Base-by-base conservation (phyloP, 2,888 invertebrate genomes). In the Charanyca ferruginea region DNA sequence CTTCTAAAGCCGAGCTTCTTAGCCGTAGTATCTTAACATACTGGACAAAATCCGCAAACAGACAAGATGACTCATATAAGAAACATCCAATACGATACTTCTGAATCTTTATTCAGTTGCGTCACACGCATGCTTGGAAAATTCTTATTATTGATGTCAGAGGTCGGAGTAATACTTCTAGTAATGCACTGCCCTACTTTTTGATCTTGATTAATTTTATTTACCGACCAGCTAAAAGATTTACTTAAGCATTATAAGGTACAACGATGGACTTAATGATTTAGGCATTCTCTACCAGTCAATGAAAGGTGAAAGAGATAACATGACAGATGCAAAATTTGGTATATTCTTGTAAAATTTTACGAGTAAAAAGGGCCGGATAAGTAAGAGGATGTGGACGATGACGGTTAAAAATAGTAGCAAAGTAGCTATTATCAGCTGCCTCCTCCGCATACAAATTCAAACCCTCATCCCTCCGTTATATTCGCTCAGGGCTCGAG, bases 121-220 rank as follows among this genome's bases (percentile, higher is more conserved):
- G 87, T 85, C 87, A 85, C 83, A 89, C 87, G 86, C 89, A 88
- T 87, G 87, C 86, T 85, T 87, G 79, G 78, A 79, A 74, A 81
- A 80, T 80, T 78, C 77, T 83, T 79, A 83, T 86, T 85, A 89
- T 86, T 83, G 81, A 84, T 83, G 81, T 81, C 79, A 76, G 77
- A 82, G 87, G 84, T 87, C 83, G 85, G 79, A 80, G 68, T 66
- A 73, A 69, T 81, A 58, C 48, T 73, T 64, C 32, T 35, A 32
- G 52, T 71, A 75, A 73, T 70, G 62, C 52, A 63, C 23, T 53
- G 68, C 55, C 63, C 61, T 59, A 72, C 25, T 64, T 68, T 49
- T 60, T 49, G 38, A 55, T 72, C 23, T 55, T 61, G 20, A 35
- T 68, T 42, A 38, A 44, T 42, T n/a, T 20, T 18, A 51, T 44